A percentile compares a stretch with the other conserved stretches of the same genome.
These are phyloP conservation scores for Nephrotoma guestfalica DNA, from an alignment of 2,888 invertebrate species.

Conservation along the genomic window DNA sequence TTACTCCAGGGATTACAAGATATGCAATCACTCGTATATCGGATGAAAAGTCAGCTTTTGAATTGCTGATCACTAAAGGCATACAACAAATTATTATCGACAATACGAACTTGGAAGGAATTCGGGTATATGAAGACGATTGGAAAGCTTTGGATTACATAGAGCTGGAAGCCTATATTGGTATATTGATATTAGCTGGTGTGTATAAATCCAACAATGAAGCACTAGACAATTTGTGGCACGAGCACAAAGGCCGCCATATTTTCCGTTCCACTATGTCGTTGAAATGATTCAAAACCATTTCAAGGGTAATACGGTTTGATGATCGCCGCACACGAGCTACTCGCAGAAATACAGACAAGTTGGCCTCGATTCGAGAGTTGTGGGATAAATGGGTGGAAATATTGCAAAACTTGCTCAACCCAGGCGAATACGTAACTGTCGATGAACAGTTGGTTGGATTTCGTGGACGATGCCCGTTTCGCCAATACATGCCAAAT, in stretches of 20 bases:
- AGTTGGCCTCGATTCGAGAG: background rate
- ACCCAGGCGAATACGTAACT: slow-evolving; percentile 9
- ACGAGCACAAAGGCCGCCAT: no score
- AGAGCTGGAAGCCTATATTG: background rate
- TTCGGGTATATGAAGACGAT: background rate
- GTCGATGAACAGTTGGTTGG: slow-evolving; percentile 13
- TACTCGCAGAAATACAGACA: background rate
- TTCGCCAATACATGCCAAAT: slow-evolving; percentile 13
- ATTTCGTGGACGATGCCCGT: slow-evolving; percentile 14
- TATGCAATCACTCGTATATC: background rate
- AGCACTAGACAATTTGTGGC: no score
- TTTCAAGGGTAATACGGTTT: no score
- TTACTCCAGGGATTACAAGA: background rate
- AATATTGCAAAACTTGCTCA: background rate
- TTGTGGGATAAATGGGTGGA: background rate
- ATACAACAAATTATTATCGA: background rate
- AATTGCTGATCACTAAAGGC: background rate
- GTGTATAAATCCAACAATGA: background rate
- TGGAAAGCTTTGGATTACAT: background rate
- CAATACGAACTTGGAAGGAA: background rate
- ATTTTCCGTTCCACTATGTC: no score
- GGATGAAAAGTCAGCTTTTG: background rate
- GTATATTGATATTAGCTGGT: background rate
- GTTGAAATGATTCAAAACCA: no score
- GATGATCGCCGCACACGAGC: no score